Evolutionary conservation across 2,797 vertebrate genomes (phyloP).

Genomic region (Emys orbicularis): DNA sequence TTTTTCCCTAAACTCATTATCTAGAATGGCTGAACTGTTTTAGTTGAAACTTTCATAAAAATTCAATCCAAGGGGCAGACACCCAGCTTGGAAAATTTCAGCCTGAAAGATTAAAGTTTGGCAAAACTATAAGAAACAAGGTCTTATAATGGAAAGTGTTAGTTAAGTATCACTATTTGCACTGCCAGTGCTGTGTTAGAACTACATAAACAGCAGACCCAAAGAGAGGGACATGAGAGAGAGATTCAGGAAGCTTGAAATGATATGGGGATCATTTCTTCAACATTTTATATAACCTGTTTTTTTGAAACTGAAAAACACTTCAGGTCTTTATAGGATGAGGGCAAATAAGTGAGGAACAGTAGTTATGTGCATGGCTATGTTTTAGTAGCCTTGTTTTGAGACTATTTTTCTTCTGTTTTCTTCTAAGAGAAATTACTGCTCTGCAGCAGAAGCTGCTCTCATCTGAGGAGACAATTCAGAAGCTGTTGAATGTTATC

Average conservation of each 20-base stretch:
- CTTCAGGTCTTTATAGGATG: neutral
- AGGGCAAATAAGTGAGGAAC: neutral
- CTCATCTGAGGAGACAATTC: conserved; percentile 80
- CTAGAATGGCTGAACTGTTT: neutral
- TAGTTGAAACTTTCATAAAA: neutral
- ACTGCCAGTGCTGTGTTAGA: neutral
- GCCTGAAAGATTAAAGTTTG: neutral
- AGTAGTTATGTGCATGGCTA: neutral
- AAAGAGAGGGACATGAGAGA: neutral
- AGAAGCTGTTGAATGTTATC: conserved; percentile 77
- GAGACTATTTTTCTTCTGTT: neutral
- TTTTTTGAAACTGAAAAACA: neutral
- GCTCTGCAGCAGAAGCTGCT: conserved; percentile 81
- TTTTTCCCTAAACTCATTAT: neutral
- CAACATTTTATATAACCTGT: neutral
- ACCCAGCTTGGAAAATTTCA: neutral
- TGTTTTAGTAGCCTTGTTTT: neutral
- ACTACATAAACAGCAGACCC: neutral
- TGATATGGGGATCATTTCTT: neutral
- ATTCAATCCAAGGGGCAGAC: neutral
- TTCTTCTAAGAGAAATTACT: conserved; percentile 79
- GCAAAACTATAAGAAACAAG: neutral
- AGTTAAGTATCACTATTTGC: neutral
- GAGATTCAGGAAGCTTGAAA: neutral
- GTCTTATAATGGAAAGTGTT: neutral